Evolutionary conservation across 2,888 invertebrate species (phyloP).

Genomic region (Notodonta ziczac): DNA sequence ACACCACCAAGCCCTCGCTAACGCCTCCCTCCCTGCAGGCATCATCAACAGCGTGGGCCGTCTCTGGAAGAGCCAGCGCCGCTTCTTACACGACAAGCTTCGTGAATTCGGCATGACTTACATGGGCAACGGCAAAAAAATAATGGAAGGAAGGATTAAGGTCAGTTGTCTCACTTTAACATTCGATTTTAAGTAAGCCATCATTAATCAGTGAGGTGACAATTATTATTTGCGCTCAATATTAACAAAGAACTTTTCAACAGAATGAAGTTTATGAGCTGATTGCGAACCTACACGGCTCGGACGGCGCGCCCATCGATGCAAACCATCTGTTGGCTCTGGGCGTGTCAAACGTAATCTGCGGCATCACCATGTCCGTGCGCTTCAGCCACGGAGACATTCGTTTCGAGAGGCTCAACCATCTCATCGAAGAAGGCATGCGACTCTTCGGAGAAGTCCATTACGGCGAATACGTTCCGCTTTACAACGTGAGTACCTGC

Average conservation of each 20-base stretch:
- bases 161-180: conserved; percentile 72
- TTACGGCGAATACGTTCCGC: conserved; percentile 93
- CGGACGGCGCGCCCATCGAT: conserved; percentile 88
- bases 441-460: conserved; percentile 92
- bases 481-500: conserved; percentile 83
- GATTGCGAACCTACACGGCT: conserved; percentile 86
- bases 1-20: conserved; percentile 48
- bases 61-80: conserved; percentile 95
- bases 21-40: conserved; percentile 85
- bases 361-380: conserved; percentile 95
- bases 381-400: conserved; percentile 91
- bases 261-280: conserved; percentile 91
- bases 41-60: conserved; percentile 95
- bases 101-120: conserved; percentile 95
- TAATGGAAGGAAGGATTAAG: conserved; percentile 94
- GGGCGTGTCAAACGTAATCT: conserved; percentile 95
- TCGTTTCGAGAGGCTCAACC: conserved; percentile 91
- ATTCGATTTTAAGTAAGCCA: not conserved
- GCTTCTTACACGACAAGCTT: conserved; percentile 93
- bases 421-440: conserved; percentile 96
- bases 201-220: not conserved
- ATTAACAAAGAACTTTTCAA: conserved; percentile 18
- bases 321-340: conserved; percentile 91
- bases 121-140: conserved; percentile 90
- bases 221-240: not conserved